Percentiles rank a stretch among this genome's conserved stretches.
phyloP scores from a whole-genome alignment of 1,140 invertebrate species.

The Hypothenemus hampei region DNA sequence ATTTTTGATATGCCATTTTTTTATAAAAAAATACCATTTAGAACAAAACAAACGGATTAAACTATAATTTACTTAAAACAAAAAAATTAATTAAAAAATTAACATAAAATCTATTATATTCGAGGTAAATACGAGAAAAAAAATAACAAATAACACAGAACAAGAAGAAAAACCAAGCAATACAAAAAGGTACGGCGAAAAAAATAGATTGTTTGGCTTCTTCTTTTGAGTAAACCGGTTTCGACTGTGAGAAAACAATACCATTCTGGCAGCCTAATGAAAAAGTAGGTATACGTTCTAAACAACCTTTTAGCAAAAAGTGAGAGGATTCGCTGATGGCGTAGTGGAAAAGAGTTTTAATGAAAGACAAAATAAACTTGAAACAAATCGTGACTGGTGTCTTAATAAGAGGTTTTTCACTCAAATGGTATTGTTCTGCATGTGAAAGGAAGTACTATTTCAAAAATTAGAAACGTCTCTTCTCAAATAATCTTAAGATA shows the following conservation, averaged over 20 bases:
- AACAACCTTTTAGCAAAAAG: conserved; percentile 19
- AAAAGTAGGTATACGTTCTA: conserved; percentile 19
- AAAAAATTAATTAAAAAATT: conserved; percentile 13
- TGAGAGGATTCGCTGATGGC: conserved; percentile 3
- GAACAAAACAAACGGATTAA: too few relatives aligned
- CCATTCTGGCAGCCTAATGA: conserved; percentile 11
- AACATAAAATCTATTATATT: conserved; percentile 11
- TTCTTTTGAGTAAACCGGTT: conserved; percentile 1
- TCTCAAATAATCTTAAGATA: too few relatives aligned
- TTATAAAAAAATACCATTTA: too few relatives aligned
- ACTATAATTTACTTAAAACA: too few relatives aligned
- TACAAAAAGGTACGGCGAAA: conserved; percentile 4
- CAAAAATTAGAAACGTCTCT: too few relatives aligned
- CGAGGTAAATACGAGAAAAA: not conserved
- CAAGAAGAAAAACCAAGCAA: not conserved
- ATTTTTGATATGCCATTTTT: too few relatives aligned
- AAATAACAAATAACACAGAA: not conserved
- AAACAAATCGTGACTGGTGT: conserved; percentile 20
- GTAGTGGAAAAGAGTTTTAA: conserved; percentile 14
- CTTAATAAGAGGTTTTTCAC: conserved; percentile 4
- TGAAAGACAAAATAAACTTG: conserved; percentile 20
- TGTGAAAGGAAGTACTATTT: too few relatives aligned
- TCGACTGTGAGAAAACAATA: conserved; percentile 14
- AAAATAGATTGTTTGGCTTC: conserved; percentile 20
- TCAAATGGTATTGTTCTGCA: not conserved